These are phyloP conservation scores for Antheraea assamensis DNA, from an alignment of 2,888 invertebrate genomes.

Conservation along the genomic window DNA sequence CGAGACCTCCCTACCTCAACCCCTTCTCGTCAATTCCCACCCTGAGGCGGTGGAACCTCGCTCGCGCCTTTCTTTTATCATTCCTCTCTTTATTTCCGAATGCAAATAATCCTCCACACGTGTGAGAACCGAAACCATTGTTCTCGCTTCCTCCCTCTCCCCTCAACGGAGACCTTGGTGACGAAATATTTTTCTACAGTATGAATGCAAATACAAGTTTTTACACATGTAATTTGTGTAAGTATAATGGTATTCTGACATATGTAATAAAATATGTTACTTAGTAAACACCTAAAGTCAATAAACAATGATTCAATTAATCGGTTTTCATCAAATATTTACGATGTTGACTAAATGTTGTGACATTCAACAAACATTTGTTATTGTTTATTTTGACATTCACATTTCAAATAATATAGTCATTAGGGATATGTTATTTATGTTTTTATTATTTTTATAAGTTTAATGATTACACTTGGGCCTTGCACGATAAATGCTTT, in stretches of 20 bases:
- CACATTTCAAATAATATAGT: too few species aligned
- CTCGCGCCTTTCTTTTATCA: conserved; percentile 83
- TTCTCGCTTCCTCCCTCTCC: conserved; percentile 71
- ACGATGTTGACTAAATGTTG: background rate
- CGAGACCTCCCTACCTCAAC: conserved; percentile 47
- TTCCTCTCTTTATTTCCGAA: conserved; percentile 83
- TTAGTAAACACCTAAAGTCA: background rate
- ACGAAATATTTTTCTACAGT: conserved; percentile 80
- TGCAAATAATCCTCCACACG: conserved; percentile 84
- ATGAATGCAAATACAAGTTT: conserved; percentile 65
- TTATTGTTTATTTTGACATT: too few species aligned
- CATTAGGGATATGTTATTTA: too few species aligned
- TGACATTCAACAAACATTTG: background rate
- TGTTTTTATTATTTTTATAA: too few species aligned
- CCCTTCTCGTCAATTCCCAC: conserved; percentile 68
- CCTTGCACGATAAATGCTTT: too few species aligned
- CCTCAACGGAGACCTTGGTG: conserved; percentile 78
- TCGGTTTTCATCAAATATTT: background rate
- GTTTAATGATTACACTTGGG: too few species aligned
- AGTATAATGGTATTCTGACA: background rate
- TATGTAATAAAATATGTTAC: background rate
- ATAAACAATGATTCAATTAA: background rate
- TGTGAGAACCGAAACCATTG: conserved; percentile 84
- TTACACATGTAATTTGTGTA: conserved; percentile 13
- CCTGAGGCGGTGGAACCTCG: conserved; percentile 79